These are phyloP conservation scores for Charaxes varanes DNA, from an alignment of 1,140 invertebrate genomes.

Conservation along the genomic window DNA sequence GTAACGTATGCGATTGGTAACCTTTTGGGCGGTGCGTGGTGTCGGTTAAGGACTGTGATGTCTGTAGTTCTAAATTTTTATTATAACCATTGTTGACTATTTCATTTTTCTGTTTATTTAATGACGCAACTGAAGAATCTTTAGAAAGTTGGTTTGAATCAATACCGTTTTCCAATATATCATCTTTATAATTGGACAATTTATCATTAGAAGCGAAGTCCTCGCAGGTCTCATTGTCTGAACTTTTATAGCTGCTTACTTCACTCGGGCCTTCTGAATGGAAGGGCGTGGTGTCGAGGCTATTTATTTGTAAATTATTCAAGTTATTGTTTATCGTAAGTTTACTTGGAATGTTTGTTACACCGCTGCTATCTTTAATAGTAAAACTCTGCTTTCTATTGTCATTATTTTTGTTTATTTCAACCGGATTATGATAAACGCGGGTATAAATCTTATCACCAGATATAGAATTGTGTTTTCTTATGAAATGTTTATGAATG, in stretches of 20 bases:
- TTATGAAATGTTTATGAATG: slow-evolving; percentile 42
- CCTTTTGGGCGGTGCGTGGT: slow-evolving; percentile 21
- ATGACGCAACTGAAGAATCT: slow-evolving; percentile 20
- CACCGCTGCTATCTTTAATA: slow-evolving; percentile 36
- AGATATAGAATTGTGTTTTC: slow-evolving; percentile 64
- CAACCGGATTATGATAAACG: slow-evolving; percentile 40
- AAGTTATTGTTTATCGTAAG: slow-evolving; percentile 45
- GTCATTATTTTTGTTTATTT: slow-evolving; percentile 22
- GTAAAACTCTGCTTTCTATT: slow-evolving; percentile 27
- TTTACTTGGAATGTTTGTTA: slow-evolving; percentile 62
- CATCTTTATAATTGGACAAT: slow-evolving; percentile 22
- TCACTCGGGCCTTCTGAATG: slow-evolving; percentile 57
- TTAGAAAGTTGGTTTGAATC: slow-evolving; percentile 10
- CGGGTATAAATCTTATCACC: slow-evolving; percentile 66
- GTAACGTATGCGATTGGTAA: slow-evolving; percentile 24
- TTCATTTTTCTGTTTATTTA: slow-evolving; percentile 30
- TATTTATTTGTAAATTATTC: slow-evolving; percentile 44
- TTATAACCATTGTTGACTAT: slow-evolving; percentile 7
- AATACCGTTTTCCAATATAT: slow-evolving; percentile 14
- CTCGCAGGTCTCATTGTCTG: slow-evolving; percentile 65
- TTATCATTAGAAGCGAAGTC: slow-evolving; percentile 22
- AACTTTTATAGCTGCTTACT: slow-evolving; percentile 72
- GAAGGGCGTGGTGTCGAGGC: slow-evolving; percentile 55
- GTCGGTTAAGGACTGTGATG: slow-evolving; percentile 56
- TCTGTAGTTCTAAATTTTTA: slow-evolving; percentile 36